Percentiles rank a stretch among this genome's conserved stretches.
phyloP scores from a whole-genome alignment of 2,797 vertebrate genomes.

The Squalus acanthias region DNA sequence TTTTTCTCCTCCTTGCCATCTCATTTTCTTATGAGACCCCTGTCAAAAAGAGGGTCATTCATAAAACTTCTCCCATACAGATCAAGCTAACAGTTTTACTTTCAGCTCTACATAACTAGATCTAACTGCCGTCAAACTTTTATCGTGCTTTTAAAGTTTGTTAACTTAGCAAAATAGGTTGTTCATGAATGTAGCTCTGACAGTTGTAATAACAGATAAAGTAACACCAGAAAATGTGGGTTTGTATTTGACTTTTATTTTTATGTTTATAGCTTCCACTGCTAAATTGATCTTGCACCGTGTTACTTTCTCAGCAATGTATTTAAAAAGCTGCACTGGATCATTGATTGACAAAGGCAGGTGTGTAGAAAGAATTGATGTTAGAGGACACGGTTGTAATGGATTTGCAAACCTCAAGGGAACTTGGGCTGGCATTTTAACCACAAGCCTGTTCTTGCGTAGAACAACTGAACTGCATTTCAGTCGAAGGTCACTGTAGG shows the following conservation, averaged over 20 bases:
- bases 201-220: background rate
- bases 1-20: background rate
- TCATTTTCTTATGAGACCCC: background rate
- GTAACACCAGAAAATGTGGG: background rate
- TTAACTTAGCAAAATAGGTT: background rate
- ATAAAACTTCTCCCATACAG: background rate
- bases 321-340: background rate
- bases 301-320: background rate
- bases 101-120: background rate
- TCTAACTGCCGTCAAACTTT: background rate
- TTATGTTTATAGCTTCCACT: background rate
- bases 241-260: conserved; percentile 22
- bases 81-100: background rate
- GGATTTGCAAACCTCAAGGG: background rate
- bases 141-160: background rate
- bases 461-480: background rate
- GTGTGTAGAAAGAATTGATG: background rate
- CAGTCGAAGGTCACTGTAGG: background rate
- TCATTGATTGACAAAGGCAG: conserved; percentile 1
- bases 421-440: background rate
- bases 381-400: background rate
- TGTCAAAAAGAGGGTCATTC: background rate
- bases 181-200: background rate
- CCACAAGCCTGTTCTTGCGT: background rate
- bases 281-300: background rate